Percentiles rank a stretch among this genome's conserved stretches.
phyloP scores from a whole-genome alignment of 1,140 invertebrate genomes.

The Neuroterus valhalla region DNA sequence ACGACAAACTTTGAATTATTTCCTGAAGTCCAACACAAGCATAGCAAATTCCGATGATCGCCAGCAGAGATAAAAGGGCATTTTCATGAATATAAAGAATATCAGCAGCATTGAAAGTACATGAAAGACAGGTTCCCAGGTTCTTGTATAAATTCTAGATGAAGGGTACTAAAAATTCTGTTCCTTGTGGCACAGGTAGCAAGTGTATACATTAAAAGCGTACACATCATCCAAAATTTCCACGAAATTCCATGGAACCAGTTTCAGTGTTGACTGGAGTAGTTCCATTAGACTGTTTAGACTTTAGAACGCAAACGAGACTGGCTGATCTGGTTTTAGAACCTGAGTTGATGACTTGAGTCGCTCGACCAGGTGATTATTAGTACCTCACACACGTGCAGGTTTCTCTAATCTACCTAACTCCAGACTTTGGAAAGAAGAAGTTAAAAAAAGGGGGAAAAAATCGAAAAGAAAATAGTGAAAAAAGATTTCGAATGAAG shows the following conservation, averaged over 20 bases:
- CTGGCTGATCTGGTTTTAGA: constrained; percentile 62
- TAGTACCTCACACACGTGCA: constrained; percentile 25
- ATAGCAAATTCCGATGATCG: too few species aligned
- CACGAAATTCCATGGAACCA: constrained; percentile 58
- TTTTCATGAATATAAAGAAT: too few species aligned
- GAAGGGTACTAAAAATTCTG: too few species aligned
- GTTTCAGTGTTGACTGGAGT: constrained; percentile 58
- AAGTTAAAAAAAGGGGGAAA: not conserved
- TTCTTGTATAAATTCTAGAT: too few species aligned
- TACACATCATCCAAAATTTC: constrained; percentile 42
- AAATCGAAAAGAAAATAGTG: not conserved
- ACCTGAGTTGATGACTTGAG: constrained; percentile 24
- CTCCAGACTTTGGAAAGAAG: not conserved
- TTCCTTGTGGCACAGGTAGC: too few species aligned
- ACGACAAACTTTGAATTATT: too few species aligned
- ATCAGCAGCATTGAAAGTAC: too few species aligned
- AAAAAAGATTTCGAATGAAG: not conserved
- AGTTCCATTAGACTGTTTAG: constrained; percentile 68
- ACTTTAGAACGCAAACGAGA: constrained; percentile 68
- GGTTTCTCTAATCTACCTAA: not conserved
- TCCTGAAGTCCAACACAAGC: too few species aligned
- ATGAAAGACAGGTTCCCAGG: too few species aligned
- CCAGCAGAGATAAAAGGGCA: too few species aligned
- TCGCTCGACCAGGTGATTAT: constrained; percentile 34
- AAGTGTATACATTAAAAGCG: too few species aligned